phyloP scores from a whole-genome alignment of 1,140 invertebrate species.

The Copidosoma floridanum region DNA sequence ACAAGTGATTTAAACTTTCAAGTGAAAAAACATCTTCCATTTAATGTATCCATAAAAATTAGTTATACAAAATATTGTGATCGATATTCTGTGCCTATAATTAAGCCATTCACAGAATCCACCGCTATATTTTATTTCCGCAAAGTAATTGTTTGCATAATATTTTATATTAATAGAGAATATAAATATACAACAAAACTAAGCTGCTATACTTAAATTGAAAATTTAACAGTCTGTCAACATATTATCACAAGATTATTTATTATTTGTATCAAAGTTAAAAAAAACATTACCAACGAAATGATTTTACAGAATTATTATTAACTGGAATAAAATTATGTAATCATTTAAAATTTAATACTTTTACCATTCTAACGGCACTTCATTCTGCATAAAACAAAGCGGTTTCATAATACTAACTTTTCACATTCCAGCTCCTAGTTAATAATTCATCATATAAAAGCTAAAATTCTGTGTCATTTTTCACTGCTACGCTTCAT shows the following conservation, averaged over 20 bases:
- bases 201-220: constrained; percentile 23
- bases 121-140: not conserved
- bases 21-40: too few species aligned
- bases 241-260: constrained; percentile 33
- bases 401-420: constrained; percentile 2
- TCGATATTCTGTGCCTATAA: not conserved
- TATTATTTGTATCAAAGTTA: constrained; percentile 26
- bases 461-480: constrained; percentile 28
- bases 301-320: not conserved
- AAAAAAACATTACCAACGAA: not conserved
- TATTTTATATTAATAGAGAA: constrained; percentile 31
- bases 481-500: constrained; percentile 56
- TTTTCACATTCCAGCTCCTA: constrained; percentile 23
- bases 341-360: constrained; percentile 12
- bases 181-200: constrained; percentile 33
- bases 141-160: constrained; percentile 12
- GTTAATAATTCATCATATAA: constrained; percentile 9
- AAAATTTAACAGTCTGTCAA: constrained; percentile 28
- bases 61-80: constrained; percentile 14
- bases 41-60: too few species aligned
- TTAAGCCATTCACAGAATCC: not conserved
- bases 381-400: constrained; percentile 11
- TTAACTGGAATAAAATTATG: constrained; percentile 13
- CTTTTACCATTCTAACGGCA: constrained; percentile 7
- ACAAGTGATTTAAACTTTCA: too few species aligned